A percentile compares a stretch with the other conserved stretches of the same genome.
These are phyloP conservation scores for Spea hammondii DNA, from an alignment of 2,797 vertebrate species.

Conservation along the genomic window DNA sequence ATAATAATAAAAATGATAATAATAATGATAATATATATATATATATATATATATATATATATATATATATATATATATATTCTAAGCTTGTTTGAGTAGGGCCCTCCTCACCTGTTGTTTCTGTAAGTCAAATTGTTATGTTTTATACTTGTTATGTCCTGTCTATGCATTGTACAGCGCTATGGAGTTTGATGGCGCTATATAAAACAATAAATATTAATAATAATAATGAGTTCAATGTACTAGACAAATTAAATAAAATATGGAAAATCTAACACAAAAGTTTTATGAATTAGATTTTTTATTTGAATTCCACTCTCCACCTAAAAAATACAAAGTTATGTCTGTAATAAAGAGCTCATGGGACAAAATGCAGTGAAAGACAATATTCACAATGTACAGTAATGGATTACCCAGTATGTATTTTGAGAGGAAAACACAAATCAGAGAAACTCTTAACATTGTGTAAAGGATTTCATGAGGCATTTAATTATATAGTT, in stretches of 20 bases:
- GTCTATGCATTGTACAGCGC: no score
- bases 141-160: background rate
- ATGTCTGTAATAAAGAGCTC: slow-evolving; percentile 33
- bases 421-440: slow-evolving; percentile 58
- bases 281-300: slow-evolving; percentile 17
- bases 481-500: slow-evolving; percentile 52
- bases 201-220: background rate
- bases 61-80: background rate
- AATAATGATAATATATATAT: no score
- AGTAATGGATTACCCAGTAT: slow-evolving; percentile 62
- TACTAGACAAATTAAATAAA: slow-evolving; percentile 11
- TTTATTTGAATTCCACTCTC: slow-evolving; percentile 7
- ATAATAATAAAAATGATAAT: no score
- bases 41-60: background rate
- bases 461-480: slow-evolving; percentile 55
- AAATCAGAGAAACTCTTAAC: slow-evolving; percentile 51
- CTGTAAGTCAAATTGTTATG: slow-evolving; percentile 8
- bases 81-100: no score
- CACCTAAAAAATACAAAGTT: slow-evolving; percentile 39
- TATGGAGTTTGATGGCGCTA: no score
- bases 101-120: slow-evolving; percentile 1
- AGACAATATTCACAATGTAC: slow-evolving; percentile 59
- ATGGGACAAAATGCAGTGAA: slow-evolving; percentile 52
- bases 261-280: slow-evolving; percentile 29
- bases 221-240: background rate